These are phyloP conservation scores for Trinorchestia longiramus DNA, from an alignment of 1,140 invertebrate species.

Conservation along the genomic window DNA sequence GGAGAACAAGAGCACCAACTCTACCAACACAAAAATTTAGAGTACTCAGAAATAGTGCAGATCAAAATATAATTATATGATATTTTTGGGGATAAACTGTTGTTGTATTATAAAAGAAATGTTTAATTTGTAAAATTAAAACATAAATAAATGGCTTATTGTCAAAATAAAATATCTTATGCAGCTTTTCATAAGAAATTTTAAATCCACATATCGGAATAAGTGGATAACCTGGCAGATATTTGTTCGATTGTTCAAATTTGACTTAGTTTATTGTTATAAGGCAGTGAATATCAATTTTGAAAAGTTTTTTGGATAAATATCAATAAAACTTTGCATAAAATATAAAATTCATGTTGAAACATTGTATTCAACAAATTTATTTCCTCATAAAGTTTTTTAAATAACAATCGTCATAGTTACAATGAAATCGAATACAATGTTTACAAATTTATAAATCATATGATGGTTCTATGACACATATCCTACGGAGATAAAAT, in stretches of 20 bases:
- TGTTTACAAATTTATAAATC: background rate
- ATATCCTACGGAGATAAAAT: too few species aligned
- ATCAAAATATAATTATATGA: background rate
- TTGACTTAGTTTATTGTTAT: background rate
- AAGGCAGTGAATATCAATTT: background rate
- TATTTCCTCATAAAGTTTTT: background rate
- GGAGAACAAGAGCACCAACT: background rate
- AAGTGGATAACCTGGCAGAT: background rate
- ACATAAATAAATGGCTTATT: background rate
- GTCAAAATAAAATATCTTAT: background rate
- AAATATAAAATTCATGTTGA: background rate
- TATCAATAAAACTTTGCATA: background rate
- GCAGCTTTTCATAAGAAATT: background rate
- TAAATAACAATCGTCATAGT: background rate
- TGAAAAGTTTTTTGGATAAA: background rate
- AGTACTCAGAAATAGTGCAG: background rate
- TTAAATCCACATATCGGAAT: background rate
- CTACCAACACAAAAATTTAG: background rate
- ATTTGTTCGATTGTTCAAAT: background rate
- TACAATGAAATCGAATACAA: background rate
- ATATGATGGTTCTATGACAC: background rate
- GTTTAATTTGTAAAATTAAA: background rate
- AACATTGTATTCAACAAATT: background rate
- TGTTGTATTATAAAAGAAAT: background rate
- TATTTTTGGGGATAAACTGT: background rate